phyloP scores from a whole-genome alignment of 2,888 invertebrate species.

The Papilio demoleus region DNA sequence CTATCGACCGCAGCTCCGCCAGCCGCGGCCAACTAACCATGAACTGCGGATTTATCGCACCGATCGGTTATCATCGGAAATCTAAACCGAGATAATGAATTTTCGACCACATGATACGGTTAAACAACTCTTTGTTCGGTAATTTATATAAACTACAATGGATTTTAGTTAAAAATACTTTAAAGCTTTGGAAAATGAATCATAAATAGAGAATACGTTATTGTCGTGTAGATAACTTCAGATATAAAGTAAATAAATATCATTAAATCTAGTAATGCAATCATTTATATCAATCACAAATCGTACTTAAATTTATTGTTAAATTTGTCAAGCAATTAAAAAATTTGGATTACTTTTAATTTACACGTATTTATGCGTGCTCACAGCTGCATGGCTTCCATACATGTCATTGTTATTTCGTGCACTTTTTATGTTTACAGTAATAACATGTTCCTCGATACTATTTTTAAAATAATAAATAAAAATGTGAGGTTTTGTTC shows the following conservation, averaged over 20 bases:
- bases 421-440: conserved; percentile 65
- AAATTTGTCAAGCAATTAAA: background rate
- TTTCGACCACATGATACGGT: conserved; percentile 17
- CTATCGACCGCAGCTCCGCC: conserved; percentile 64
- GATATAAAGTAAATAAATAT: no score
- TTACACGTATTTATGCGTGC: conserved; percentile 23
- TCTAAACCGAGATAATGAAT: conserved; percentile 23
- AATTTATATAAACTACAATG: conserved; percentile 29
- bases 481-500: conserved; percentile 49
- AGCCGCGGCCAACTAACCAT: conserved; percentile 57
- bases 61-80: conserved; percentile 33
- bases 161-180: background rate
- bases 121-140: conserved; percentile 33
- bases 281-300: no score
- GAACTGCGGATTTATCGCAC: conserved; percentile 61
- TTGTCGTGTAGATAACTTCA: background rate
- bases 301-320: no score
- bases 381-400: conserved; percentile 76
- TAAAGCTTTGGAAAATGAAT: background rate
- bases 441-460: conserved; percentile 45
- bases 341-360: conserved; percentile 7
- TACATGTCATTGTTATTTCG: conserved; percentile 70
- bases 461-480: conserved; percentile 51
- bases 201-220: background rate
- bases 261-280: no score